Evolutionary conservation across 2,113 vertebrate genomes (phyloP).

Genomic region (Rhabdomys dilectus): DNA sequence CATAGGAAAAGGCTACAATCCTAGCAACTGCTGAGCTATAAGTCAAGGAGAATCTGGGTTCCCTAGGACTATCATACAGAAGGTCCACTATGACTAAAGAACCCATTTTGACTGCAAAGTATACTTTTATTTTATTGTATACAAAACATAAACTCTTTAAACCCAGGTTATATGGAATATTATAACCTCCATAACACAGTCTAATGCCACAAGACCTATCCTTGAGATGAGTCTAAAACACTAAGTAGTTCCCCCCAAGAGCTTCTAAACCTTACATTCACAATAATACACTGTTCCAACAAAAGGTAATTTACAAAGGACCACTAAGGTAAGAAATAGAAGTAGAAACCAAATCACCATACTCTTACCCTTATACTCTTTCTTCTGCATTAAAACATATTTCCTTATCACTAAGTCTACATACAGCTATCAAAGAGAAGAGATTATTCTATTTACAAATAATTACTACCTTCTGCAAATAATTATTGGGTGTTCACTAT

Average conservation of each 20-base stretch:
- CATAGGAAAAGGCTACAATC: neutral
- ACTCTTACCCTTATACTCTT: neutral
- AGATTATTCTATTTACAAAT: slow-evolving; percentile 42
- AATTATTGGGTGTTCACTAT: slow-evolving; percentile 37
- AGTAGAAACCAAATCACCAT: slow-evolving; percentile 37
- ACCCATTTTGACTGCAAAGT: neutral
- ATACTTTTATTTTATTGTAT: neutral
- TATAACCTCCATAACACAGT: neutral
- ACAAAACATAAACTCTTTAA: neutral
- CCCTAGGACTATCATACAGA: neutral
- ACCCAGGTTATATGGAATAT: neutral
- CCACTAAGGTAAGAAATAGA: slow-evolving; percentile 36
- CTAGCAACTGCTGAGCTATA: neutral
- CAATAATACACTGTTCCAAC: neutral
- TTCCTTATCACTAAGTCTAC: slow-evolving; percentile 22
- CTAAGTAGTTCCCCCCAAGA: neutral
- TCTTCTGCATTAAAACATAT: slow-evolving; percentile 19
- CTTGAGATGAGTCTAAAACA: neutral
- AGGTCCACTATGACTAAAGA: neutral
- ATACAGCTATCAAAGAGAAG: neutral
- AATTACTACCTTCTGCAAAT: slow-evolving; percentile 46
- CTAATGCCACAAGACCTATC: slow-evolving; percentile 15
- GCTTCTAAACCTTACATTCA: neutral
- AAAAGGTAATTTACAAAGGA: slow-evolving; percentile 20
- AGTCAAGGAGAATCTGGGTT: neutral